Evolutionary conservation across 1,140 invertebrate genomes (phyloP).

Genomic region (Drosophila watanabei): DNA sequence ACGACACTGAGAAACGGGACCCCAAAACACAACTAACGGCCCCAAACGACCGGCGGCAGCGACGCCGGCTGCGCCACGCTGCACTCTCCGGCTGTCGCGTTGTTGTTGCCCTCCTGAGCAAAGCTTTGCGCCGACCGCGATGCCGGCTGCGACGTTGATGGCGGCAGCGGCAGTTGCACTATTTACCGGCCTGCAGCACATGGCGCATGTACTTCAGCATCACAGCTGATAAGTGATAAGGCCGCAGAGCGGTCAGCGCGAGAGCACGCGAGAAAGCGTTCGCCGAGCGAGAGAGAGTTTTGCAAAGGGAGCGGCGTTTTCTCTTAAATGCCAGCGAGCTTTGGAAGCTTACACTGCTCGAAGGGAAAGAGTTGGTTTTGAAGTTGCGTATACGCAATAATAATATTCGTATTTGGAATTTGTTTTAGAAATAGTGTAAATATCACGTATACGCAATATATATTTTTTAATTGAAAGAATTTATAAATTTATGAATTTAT

Average conservation of each 20-base stretch:
- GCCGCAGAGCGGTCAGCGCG: conserved; percentile 16
- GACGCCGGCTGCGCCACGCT: conserved; percentile 30
- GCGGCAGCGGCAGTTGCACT: conserved; percentile 48
- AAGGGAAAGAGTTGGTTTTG: background rate
- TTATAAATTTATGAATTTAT: no score
- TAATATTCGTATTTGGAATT: no score
- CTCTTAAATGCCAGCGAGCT: conserved; percentile 17
- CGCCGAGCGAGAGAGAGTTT: background rate
- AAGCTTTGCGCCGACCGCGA: conserved; percentile 62
- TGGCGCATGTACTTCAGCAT: conserved; percentile 62
- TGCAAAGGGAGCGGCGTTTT: background rate
- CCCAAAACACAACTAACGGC: conserved; percentile 60
- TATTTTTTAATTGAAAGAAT: no score
- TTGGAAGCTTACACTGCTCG: conserved; percentile 53
- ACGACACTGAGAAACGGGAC: conserved; percentile 71
- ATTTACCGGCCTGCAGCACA: conserved; percentile 63
- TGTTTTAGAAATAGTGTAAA: background rate
- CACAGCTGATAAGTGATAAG: conserved; percentile 83
- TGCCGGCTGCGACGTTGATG: conserved; percentile 38
- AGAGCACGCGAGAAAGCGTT: background rate
- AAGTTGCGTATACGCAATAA: conserved; percentile 2
- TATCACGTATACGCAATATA: background rate
- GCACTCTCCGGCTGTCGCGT: conserved; percentile 26
- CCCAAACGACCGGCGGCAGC: conserved; percentile 37
- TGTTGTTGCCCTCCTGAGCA: conserved; percentile 51